phyloP scores from a whole-genome alignment of 2,888 invertebrate species.

The Phorcus lineatus region DNA sequence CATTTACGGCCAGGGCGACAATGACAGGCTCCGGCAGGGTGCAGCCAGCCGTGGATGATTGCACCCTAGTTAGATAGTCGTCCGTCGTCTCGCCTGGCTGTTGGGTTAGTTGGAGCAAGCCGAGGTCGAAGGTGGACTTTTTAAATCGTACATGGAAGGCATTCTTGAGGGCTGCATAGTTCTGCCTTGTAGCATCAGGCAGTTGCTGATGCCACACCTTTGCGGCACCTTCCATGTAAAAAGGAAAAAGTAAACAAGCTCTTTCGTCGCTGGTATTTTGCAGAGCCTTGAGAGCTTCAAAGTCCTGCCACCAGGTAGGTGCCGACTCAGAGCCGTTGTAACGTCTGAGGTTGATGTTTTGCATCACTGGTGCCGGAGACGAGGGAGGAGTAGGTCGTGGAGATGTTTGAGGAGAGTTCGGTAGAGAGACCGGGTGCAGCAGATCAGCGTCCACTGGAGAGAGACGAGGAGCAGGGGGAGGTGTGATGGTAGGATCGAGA shows the following conservation, averaged over 20 bases:
- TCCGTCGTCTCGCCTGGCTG: not conserved
- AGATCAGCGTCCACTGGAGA: too few species aligned
- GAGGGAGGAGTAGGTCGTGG: too few species aligned
- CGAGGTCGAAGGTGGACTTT: not conserved
- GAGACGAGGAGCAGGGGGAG: too few species aligned
- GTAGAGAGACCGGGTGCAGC: too few species aligned
- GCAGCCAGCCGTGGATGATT: not conserved
- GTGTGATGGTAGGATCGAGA: too few species aligned
- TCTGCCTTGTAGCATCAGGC: too few species aligned
- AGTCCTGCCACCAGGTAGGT: conserved; percentile 2
- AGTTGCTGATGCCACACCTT: not conserved
- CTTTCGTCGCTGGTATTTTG: not conserved
- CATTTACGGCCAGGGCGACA: not conserved
- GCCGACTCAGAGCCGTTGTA: too few species aligned
- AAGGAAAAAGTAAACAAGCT: not conserved
- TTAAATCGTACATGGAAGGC: not conserved
- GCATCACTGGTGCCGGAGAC: too few species aligned
- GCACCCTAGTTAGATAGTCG: not conserved
- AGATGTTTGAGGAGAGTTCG: too few species aligned
- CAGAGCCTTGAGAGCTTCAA: not conserved
- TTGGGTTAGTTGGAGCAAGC: not conserved
- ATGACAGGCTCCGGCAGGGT: not conserved
- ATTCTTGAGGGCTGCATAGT: not conserved
- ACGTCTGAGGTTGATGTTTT: too few species aligned
- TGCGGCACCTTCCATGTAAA: not conserved